A percentile compares a stretch with the other conserved stretches of the same genome.
Evolutionary conservation across 2,888 invertebrate species (phyloP).

Genomic region (Synergus itoensis): DNA sequence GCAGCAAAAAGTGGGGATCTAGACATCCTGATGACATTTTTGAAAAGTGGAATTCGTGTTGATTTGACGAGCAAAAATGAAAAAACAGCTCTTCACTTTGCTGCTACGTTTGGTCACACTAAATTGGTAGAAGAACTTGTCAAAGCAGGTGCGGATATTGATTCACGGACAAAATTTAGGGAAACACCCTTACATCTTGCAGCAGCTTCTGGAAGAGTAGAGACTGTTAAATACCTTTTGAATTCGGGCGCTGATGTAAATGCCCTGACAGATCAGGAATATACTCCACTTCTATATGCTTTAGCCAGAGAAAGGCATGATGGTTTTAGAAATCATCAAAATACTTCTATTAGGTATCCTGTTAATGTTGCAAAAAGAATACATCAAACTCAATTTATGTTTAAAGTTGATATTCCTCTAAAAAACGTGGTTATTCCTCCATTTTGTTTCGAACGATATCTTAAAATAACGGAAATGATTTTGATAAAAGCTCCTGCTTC

Average conservation of each 20-base stretch:
- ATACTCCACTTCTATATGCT: not conserved
- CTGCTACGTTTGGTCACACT: not conserved
- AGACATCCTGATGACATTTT: not conserved
- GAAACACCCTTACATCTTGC: conserved; percentile 22
- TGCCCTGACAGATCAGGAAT: not conserved
- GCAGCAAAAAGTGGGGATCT: not conserved
- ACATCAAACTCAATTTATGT: too few relatives aligned
- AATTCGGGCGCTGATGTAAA: not conserved
- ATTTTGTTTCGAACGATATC: not conserved
- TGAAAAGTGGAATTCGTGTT: not conserved
- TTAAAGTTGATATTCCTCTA: not conserved
- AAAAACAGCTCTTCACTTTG: not conserved
- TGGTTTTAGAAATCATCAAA: not conserved
- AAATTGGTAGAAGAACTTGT: not conserved
- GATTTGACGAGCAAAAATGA: not conserved
- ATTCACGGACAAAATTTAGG: not conserved
- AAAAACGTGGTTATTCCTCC: not conserved
- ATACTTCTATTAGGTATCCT: not conserved
- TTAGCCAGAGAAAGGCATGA: not conserved
- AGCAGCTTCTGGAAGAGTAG: not conserved
- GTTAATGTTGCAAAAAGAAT: not conserved
- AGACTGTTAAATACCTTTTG: conserved; percentile 2
- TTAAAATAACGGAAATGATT: not conserved
- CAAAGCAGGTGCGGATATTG: conserved; percentile 14
- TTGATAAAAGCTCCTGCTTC: not conserved